A percentile compares a stretch with the other conserved stretches of the same genome.
Conservation (phyloP, 2,797 vertebrate species). For the Peromyscus aztecus region DNA sequence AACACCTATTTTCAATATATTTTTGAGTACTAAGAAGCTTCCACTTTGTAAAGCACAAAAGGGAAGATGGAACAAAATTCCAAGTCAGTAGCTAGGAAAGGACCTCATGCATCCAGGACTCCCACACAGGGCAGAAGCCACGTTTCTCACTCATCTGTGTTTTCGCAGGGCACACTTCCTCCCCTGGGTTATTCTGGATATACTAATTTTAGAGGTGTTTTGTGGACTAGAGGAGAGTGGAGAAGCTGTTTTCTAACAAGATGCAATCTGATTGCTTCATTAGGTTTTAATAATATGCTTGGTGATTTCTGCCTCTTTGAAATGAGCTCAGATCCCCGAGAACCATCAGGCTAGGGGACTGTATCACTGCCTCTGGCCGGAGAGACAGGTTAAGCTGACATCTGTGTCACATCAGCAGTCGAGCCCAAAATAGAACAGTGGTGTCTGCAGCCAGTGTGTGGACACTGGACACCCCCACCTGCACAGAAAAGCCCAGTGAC, state of each 20-base stretch:
- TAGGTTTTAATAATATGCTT: constrained; percentile 63
- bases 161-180: not conserved
- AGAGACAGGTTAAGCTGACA: not conserved
- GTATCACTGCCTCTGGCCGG: not conserved
- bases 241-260: constrained; percentile 34
- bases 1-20: not conserved
- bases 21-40: not conserved
- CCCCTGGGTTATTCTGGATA: not conserved
- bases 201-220: constrained; percentile 56
- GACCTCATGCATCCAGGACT: accelerated
- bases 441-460: not conserved
- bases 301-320: constrained; percentile 56
- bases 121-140: not conserved
- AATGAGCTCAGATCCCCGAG: not conserved
- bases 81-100: not conserved
- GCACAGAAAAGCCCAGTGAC: not conserved
- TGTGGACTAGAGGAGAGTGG: not conserved
- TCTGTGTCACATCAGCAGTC: not conserved
- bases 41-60: not conserved
- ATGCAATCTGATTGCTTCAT: constrained; percentile 53
- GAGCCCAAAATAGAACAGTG: constrained; percentile 61
- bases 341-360: not conserved
- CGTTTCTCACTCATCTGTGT: not conserved
- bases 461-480: not conserved
- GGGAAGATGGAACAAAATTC: constrained; percentile 2